Evolutionary conservation across 2,888 invertebrate species (phyloP).

Genomic region (Plemyria rubiginata): DNA sequence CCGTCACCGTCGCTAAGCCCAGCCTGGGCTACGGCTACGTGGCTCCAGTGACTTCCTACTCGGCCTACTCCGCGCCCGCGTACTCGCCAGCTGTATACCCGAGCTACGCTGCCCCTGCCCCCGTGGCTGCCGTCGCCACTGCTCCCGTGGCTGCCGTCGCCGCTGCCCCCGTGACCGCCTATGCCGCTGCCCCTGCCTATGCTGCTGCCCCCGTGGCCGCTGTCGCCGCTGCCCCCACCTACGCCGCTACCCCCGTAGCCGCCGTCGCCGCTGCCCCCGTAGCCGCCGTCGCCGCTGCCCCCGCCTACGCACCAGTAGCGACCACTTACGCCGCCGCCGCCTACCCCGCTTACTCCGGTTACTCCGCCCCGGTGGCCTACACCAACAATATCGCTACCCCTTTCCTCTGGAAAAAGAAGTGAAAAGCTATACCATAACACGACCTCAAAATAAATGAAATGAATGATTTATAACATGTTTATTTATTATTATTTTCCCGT

Average conservation of each 20-base stretch:
- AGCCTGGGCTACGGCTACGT: slow-evolving; percentile 25
- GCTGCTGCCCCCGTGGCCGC: slow-evolving; percentile 11
- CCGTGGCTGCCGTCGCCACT: slow-evolving; percentile 2
- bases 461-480: too few species aligned
- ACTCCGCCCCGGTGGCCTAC: slow-evolving; percentile 12
- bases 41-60: slow-evolving; percentile 24
- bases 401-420: slow-evolving; percentile 27
- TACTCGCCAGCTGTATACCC: slow-evolving; percentile 19
- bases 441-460: background rate
- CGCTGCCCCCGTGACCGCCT: slow-evolving; percentile 13
- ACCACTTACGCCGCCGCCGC: slow-evolving; percentile 6
- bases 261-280: background rate
- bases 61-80: slow-evolving; percentile 19
- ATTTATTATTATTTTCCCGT: too few species aligned
- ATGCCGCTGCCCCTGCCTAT: slow-evolving; percentile 4
- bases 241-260: background rate
- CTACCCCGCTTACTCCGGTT: slow-evolving; percentile 11
- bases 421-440: background rate
- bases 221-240: background rate
- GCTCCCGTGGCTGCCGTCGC: slow-evolving; percentile 5
- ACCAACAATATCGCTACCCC: background rate
- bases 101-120: slow-evolving; percentile 8
- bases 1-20: slow-evolving; percentile 66
- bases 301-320: slow-evolving; percentile 3
- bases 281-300: background rate